Evolutionary conservation across 2,888 invertebrate species (phyloP).

Genomic region (Himalopsyche kuldschensis): DNA sequence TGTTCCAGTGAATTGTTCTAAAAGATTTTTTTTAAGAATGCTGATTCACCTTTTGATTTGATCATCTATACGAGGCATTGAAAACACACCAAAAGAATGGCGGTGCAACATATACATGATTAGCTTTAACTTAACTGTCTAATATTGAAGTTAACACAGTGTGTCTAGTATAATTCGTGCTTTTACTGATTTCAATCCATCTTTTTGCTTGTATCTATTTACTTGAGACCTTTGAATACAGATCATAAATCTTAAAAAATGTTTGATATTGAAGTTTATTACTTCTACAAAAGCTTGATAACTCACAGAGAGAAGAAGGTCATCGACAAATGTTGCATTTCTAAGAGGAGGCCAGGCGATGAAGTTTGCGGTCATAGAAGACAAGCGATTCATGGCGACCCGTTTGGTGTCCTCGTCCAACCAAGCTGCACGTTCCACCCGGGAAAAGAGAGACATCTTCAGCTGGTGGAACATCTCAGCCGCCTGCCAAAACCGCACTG

Average conservation of each 20-base stretch:
- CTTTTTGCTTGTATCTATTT: too few species aligned
- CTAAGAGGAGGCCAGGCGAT: slow-evolving; percentile 48
- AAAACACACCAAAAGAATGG: too few species aligned
- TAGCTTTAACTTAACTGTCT: too few species aligned
- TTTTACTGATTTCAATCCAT: too few species aligned
- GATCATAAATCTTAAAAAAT: neutral
- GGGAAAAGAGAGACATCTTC: slow-evolving; percentile 49
- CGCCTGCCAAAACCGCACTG: slow-evolving; percentile 42
- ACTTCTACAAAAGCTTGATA: neutral
- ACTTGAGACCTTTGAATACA: neutral
- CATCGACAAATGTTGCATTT: slow-evolving; percentile 41
- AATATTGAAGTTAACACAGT: too few species aligned
- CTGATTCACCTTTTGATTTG: too few species aligned
- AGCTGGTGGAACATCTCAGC: slow-evolving; percentile 49
- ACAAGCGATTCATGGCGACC: slow-evolving; percentile 50
- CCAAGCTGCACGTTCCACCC: slow-evolving; percentile 51
- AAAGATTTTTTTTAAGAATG: too few species aligned
- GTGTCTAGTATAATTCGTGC: too few species aligned
- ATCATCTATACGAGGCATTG: too few species aligned
- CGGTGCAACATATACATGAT: too few species aligned
- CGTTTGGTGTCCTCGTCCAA: slow-evolving; percentile 50
- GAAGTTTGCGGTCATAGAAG: slow-evolving; percentile 50
- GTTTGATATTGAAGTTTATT: neutral
- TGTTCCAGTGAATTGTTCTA: too few species aligned
- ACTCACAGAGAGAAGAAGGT: slow-evolving; percentile 40